Base-by-base conservation (phyloP, 2,113 vertebrate species). In the Camelus bactrianus region DNA sequence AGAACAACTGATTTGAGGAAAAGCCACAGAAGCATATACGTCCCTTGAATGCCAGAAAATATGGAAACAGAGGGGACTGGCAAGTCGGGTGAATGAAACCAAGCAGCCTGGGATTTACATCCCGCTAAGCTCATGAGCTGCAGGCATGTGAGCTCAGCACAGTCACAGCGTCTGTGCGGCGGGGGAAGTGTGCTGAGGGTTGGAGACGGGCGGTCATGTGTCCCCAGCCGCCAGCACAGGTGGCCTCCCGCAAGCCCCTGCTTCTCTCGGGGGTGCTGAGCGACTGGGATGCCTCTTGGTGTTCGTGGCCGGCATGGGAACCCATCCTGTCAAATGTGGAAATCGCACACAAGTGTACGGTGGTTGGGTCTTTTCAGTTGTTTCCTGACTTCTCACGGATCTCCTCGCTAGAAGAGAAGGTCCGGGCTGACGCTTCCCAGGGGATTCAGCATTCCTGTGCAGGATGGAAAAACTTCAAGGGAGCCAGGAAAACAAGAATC, bases 401-500 rank as follows among this genome's bases (percentile, higher is more conserved):
- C 14, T 42, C 91, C 76, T 94, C 67, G 73, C 73, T 35, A 35
- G 42, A 62, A 67, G n/a, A 24, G 76, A 50, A 92, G 50, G 32
- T n/a, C 26, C 8, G 10, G 54, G 75, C 79, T 73, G 15, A 60
- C 58, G 60, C 35, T 54, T 79, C 69, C 62, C 42, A 64, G 79
- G 42, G 32, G 35, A 93, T 88, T 92, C 42, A 75, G 58, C 52
- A 94, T 88, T 72, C 72, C 77, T 76, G 16, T 20, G 28, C 38
- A 32, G 79, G 38, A 54, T 72, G 86, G 92, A 89, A 86, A 89
- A 67, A 69, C 30, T 79, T 76, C 84, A 38, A 54, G 89, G 81
- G 30, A 89, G 95, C 89, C 85, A 91, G 64, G 92, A 67, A 91
- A 64, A 93, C 65, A 72, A 84, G 76, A 35, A 84, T 13, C 92